These are phyloP conservation scores for Rotaria magnacalcarata DNA, from an alignment of 2,888 invertebrate species.

Conservation along the genomic window DNA sequence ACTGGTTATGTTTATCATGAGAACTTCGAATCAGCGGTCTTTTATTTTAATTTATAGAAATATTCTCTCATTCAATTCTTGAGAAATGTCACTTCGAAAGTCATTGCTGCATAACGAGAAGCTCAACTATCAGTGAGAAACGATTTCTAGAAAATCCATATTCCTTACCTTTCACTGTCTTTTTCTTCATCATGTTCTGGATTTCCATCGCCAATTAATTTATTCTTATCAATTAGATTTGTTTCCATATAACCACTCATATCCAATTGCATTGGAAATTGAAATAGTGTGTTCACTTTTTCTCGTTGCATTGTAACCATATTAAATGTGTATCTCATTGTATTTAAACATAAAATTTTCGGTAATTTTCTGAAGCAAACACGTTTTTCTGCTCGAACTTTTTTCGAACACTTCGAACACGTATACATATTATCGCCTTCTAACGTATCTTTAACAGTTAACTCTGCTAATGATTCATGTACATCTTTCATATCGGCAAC, in stretches of 20 bases:
- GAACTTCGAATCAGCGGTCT: too few species aligned
- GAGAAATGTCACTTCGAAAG: too few species aligned
- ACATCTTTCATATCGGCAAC: slow-evolving; percentile 92
- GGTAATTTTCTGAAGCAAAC: slow-evolving; percentile 90
- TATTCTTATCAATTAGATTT: slow-evolving; percentile 66
- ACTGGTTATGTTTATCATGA: too few species aligned
- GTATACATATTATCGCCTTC: slow-evolving; percentile 97
- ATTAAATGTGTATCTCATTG: slow-evolving; percentile 92
- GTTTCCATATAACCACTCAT: slow-evolving; percentile 92
- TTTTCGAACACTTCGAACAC: slow-evolving; percentile 86
- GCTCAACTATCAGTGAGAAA: too few species aligned
- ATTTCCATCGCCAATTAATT: background rate
- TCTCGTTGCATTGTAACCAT: slow-evolving; percentile 95
- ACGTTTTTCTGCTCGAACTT: slow-evolving; percentile 87
- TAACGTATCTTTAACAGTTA: slow-evolving; percentile 90
- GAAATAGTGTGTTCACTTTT: slow-evolving; percentile 89
- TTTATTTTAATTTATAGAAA: too few species aligned
- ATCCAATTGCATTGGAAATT: slow-evolving; percentile 83
- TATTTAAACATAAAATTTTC: slow-evolving; percentile 86
- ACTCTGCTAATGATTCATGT: slow-evolving; percentile 87
- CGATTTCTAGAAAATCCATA: too few species aligned
- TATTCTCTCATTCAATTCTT: too few species aligned
- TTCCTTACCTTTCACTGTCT: background rate
- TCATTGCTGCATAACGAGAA: too few species aligned
- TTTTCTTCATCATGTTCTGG: background rate